A percentile compares a stretch with the other conserved stretches of the same genome.
Conservation (phyloP, 2,797 vertebrate species). For the Gambelia wislizenii region DNA sequence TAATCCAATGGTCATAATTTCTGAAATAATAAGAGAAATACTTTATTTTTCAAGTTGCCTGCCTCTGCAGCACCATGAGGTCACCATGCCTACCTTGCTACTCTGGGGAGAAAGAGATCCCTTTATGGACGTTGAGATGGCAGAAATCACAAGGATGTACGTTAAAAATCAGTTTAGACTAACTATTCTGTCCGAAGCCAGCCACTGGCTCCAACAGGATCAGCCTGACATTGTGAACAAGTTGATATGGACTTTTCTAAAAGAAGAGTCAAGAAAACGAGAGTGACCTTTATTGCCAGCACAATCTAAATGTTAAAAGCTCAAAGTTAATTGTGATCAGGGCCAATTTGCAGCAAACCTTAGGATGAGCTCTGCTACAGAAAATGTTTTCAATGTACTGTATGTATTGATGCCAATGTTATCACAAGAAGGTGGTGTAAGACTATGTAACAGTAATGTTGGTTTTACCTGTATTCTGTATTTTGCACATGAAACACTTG, state of each 20-base stretch:
- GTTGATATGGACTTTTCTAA: constrained; percentile 98
- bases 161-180: constrained; percentile 95
- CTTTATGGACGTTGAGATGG: constrained; percentile 96
- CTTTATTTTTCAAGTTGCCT: constrained; percentile 85
- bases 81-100: constrained; percentile 91
- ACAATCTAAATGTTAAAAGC: constrained; percentile 64
- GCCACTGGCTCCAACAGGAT: constrained; percentile 98
- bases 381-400: constrained; percentile 79
- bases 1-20: constrained; percentile 18
- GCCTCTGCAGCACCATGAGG: constrained; percentile 89
- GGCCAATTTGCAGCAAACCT: constrained; percentile 71
- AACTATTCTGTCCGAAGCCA: constrained; percentile 93
- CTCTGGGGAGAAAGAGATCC: constrained; percentile 96
- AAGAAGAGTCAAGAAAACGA: constrained; percentile 91
- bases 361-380: constrained; percentile 77
- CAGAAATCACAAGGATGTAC: constrained; percentile 92
- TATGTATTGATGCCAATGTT: constrained; percentile 72
- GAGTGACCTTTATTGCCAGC: constrained; percentile 67
- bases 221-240: constrained; percentile 97
- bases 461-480: constrained; percentile 77
- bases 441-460: constrained; percentile 72
- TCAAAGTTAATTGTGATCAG: constrained; percentile 68
- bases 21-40: constrained; percentile 50
- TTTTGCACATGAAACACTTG: constrained; percentile 91
- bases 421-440: constrained; percentile 72